Conservation (phyloP, 2,888 invertebrate species). For the Megalurothrips usitatus region DNA sequence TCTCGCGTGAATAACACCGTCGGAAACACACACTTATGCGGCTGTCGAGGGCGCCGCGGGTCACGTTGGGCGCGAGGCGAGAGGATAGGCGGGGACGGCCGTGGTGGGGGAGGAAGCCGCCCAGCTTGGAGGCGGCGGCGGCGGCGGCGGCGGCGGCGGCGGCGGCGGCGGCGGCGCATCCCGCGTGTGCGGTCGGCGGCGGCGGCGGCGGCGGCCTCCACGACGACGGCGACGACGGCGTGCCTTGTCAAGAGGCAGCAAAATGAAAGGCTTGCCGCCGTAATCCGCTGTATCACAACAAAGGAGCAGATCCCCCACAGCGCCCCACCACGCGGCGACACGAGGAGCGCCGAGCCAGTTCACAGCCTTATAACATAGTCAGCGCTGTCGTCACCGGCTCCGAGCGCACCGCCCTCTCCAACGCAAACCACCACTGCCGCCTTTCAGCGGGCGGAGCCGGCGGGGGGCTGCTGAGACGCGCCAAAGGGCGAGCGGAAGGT, state of each 20-base stretch:
- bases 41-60: no score
- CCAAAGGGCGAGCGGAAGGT: background rate
- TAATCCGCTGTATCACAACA: constrained; percentile 3
- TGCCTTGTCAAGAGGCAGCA: background rate
- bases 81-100: no score
- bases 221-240: no score
- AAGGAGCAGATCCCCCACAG: background rate
- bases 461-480: background rate
- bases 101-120: no score
- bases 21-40: no score
- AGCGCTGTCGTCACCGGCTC: constrained; percentile 14
- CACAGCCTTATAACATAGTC: constrained; percentile 22
- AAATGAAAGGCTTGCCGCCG: background rate
- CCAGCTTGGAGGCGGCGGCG: no score
- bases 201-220: no score
- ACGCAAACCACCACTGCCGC: constrained; percentile 14
- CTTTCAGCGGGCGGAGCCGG: background rate
- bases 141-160: no score
- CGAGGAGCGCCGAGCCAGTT: constrained; percentile 4
- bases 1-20: no score
- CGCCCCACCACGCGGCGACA: background rate
- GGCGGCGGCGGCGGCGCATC: no score
- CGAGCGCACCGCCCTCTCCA: background rate
- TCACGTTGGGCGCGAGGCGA: no score
- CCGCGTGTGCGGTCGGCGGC: no score